Evolutionary conservation across 1,140 invertebrate genomes (phyloP).

Genomic region (Diachasma alloeum): DNA sequence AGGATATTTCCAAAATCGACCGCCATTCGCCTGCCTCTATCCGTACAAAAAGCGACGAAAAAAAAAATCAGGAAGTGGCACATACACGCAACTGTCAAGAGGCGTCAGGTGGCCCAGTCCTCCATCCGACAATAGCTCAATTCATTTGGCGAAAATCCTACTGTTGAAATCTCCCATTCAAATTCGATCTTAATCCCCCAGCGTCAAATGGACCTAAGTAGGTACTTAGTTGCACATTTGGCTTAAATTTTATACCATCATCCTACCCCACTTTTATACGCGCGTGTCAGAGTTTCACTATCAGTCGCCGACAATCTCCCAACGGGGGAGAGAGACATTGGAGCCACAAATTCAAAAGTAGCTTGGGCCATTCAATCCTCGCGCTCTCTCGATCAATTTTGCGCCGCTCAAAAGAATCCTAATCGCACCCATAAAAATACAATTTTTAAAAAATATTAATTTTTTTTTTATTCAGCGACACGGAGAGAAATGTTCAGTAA

Average conservation of each 20-base stretch:
- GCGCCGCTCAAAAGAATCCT: no score
- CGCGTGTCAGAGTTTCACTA: constrained; percentile 9
- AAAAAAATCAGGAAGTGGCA: neutral
- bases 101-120: constrained; percentile 54
- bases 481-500: no score
- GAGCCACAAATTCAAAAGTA: no score
- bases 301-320: neutral
- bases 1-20: neutral
- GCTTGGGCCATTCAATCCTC: no score
- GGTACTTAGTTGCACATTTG: constrained; percentile 66
- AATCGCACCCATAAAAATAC: neutral
- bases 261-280: neutral
- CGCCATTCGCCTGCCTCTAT: no score
- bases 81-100: neutral
- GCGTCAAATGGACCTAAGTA: constrained; percentile 58
- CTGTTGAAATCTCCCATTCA: constrained; percentile 58
- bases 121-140: constrained; percentile 61
- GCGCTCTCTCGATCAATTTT: no score
- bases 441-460: no score
- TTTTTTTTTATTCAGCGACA: no score
- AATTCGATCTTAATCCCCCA: constrained; percentile 56
- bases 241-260: constrained; percentile 50
- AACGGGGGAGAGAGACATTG: neutral
- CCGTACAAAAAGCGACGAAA: neutral
- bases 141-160: constrained; percentile 56